Evolutionary conservation across 2,888 invertebrate species (phyloP), one percentile per base, ranked within the genome.

Genomic region (Acleris emargana): DNA sequence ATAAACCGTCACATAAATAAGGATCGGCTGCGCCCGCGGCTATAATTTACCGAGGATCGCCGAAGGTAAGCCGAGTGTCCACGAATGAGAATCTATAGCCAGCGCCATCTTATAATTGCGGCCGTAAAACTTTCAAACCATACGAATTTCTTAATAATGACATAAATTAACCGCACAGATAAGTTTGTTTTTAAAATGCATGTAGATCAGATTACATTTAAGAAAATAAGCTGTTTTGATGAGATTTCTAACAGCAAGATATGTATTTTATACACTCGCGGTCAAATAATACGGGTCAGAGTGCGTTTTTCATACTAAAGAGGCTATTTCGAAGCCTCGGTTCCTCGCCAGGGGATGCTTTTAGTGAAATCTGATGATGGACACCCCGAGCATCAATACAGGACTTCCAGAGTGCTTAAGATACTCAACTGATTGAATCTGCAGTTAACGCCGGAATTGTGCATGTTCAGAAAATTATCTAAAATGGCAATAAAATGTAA

Each of bases 1-100:
- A 51, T 66, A 55, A 55, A 60, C 18, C 57, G 61, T 55, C 43
- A 51, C 58, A 61, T 66, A 66, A 66, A 66, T 66, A 55, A 66
- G 57, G 60, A 66, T 61, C 61, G 59, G 59, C 25, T 58, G 59
- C 66, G 61, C 51, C 3, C n/a, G 51, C 60, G 60, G 20, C 17
- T 22, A 47, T 49, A 20, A 22, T 13, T 60, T 51, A 25, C 25
- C 49, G 58, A 49, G 47, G 28, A 32, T 47, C 42, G 42, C 42
- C 57, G 57, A 45, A 13, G 38, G 49, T 18, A 20, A 49, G 49
- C 20, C 49, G 49, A 57, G 25, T 7, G 43, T 5, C 20, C 43
- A 42, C 22, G 43, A 42, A 7, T 13, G n/a, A 16, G 9, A 22
- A 22, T 18, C 45, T 38, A 3, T 13, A 45, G 16, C 45, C n/a